Percentiles rank a stretch among this genome's conserved stretches.
These are phyloP conservation scores for Caenorhabditis macrosperma DNA, from an alignment of 2,888 invertebrate genomes.

Conservation along the genomic window DNA sequence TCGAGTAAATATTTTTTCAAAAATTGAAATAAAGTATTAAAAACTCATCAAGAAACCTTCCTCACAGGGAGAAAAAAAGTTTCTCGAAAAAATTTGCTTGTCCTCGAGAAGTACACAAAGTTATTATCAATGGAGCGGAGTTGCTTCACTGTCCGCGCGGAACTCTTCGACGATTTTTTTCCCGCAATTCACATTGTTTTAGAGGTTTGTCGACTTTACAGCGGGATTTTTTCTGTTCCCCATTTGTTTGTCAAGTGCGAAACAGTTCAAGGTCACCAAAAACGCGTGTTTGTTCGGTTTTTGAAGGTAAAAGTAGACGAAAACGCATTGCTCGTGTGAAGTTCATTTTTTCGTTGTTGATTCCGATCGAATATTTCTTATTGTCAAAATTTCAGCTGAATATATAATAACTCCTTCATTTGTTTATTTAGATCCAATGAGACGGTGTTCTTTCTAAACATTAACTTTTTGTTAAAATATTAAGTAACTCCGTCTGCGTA, in stretches of 20 bases:
- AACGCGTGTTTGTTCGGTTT: conserved; percentile 3
- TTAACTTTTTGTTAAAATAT: too few relatives aligned
- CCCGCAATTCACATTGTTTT: not conserved
- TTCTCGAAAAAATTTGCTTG: not conserved
- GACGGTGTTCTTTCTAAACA: too few relatives aligned
- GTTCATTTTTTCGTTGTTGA: too few relatives aligned
- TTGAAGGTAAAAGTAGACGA: not conserved
- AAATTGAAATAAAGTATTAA: too few relatives aligned
- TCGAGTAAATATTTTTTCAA: too few relatives aligned
- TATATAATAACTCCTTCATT: too few relatives aligned
- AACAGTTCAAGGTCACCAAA: not conserved
- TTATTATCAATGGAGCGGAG: conserved; percentile 22
- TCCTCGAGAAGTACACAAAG: conserved; percentile 13
- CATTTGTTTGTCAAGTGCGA: not conserved
- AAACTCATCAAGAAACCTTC: too few relatives aligned
- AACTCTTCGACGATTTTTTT: conserved; percentile 2
- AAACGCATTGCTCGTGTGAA: not conserved
- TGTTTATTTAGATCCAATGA: too few relatives aligned
- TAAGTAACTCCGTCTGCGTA: too few relatives aligned
- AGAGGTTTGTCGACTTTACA: conserved; percentile 1
- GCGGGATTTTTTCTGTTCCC: not conserved
- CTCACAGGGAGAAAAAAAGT: too few relatives aligned
- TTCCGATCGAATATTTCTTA: too few relatives aligned
- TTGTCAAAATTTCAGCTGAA: too few relatives aligned
- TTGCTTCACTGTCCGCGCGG: not conserved